Conservation (phyloP, 2,113 vertebrate species). For the Irena cyanogastra region DNA sequence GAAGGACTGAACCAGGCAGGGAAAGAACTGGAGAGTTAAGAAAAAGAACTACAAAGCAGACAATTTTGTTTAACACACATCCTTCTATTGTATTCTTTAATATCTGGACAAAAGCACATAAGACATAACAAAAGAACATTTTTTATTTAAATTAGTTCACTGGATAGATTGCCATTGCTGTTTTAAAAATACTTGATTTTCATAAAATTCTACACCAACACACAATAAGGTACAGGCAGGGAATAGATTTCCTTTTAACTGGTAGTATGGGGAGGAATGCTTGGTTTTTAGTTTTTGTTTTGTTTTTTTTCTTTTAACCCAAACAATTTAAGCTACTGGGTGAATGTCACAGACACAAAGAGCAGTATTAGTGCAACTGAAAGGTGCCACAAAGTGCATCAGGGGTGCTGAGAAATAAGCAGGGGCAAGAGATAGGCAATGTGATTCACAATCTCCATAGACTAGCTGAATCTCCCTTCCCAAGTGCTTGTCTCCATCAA, state of each 20-base stretch:
- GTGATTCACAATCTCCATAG: background rate
- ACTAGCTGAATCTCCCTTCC: constrained; percentile 1
- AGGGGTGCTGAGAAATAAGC: background rate
- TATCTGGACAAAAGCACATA: background rate
- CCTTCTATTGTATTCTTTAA: constrained; percentile 1
- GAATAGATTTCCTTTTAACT: background rate
- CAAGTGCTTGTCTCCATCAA: constrained; percentile 39
- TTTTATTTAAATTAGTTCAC: background rate
- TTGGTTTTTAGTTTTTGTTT: background rate
- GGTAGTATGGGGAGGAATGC: background rate
- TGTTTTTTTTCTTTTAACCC: background rate
- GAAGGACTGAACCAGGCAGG: background rate
- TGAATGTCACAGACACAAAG: background rate
- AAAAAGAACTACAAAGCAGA: background rate
- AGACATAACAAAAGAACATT: background rate
- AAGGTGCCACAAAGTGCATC: background rate
- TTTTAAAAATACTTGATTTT: background rate
- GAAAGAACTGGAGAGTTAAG: background rate
- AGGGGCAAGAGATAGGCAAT: background rate
- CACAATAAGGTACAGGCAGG: background rate
- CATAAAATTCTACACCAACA: background rate
- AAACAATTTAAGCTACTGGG: background rate
- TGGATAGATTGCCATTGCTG: background rate
- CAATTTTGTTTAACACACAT: background rate
- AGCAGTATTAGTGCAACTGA: background rate